Conservation (phyloP, 2,888 invertebrate species). For the Tiliacea citrago region DNA sequence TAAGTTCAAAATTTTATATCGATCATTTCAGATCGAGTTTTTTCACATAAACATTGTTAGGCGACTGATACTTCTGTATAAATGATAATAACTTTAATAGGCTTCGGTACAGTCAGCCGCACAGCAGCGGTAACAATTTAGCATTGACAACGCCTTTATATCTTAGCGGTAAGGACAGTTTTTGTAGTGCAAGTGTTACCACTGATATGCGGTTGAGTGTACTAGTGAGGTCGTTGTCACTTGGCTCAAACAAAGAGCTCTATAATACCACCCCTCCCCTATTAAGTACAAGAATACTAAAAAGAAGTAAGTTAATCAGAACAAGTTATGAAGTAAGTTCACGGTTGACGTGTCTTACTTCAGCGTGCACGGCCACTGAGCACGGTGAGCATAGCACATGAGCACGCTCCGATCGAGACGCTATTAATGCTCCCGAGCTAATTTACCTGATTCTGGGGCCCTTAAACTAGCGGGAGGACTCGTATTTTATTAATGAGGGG, state of each 20-base stretch:
- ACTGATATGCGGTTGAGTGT: no score
- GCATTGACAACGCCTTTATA: no score
- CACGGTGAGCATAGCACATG: conserved; percentile 25
- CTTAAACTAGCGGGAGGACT: conserved; percentile 3
- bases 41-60: no score
- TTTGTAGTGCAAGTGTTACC: no score
- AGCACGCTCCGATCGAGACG: conserved; percentile 42
- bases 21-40: no score
- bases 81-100: no score
- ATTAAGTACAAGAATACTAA: conserved; percentile 15
- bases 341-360: conserved; percentile 45
- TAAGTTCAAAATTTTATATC: no score
- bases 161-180: no score
- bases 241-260: not conserved
- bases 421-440: conserved; percentile 52
- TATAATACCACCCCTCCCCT: conserved; percentile 17
- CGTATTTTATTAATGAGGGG: not conserved
- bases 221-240: not conserved
- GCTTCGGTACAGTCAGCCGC: no score
- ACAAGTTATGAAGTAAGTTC: conserved; percentile 50
- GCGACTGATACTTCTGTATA: no score
- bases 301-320: conserved; percentile 46
- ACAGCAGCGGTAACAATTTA: no score
- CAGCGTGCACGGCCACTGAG: conserved; percentile 35
- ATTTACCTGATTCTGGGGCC: conserved; percentile 57